Evolutionary conservation across 35 echinoderm and acorn worm species (phyloP), one percentile per base, ranked within the genome.

Genomic region (Heliocidaris tuberculata): DNA sequence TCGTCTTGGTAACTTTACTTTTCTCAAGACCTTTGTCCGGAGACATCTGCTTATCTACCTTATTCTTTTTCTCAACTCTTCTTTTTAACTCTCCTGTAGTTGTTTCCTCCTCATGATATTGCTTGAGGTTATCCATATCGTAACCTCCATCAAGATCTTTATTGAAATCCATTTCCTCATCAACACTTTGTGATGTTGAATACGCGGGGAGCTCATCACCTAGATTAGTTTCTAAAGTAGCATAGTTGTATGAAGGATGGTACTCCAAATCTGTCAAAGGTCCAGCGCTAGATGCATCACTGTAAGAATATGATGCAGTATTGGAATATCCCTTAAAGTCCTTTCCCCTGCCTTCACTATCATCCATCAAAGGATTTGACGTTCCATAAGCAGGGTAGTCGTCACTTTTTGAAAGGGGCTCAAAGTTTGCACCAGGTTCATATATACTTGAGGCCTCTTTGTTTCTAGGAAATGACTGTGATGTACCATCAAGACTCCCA

Each of bases 171-270:
- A 6, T 27, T 21, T 78, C 65, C 21, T 78, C 65, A 78, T 21
- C 65, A 78, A 78, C 17, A 78, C 27, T 21, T 7, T 24, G 19
- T 78, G 65, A 17, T 78, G 65, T 78, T 78, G 65, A 78, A 78
- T 78, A 78, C 2, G 65, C 27, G n/a, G 65, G 65, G 27, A n/a
- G 65, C 8, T 7, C 65, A 24, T n/a, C 65, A 21, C 27, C 27
- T 78, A 78, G 7, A 78, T 78, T 5, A 78, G 21, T 78, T 19
- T 78, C 65, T 78, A n/a, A 78, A 78, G 92, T 59, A 56, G 95
- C 31, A 65, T 92, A 95, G 88, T 94, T 96, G 88, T 49, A 94
- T 16, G 70, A 92, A 35, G 95, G 95, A 70, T 96, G 93, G 56
- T 94, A 96, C 59, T 94, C 95, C 31, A 94, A 89, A 48, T 94